Conservation (phyloP, 2,888 invertebrate species). For the Ectropis crepuscularia region DNA sequence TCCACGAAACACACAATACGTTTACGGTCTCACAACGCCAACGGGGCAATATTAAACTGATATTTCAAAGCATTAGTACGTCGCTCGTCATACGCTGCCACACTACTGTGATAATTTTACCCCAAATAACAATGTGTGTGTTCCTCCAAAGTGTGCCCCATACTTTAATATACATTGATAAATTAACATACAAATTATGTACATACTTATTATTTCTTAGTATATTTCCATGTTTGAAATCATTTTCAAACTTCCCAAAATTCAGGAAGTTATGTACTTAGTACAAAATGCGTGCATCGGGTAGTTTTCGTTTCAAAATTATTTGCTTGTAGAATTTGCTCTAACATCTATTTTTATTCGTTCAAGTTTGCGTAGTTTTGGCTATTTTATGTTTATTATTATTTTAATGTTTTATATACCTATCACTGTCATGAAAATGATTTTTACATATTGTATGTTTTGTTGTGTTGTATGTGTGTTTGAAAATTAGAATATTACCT, state of each 20-base stretch:
- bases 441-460: constrained; percentile 38
- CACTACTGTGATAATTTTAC: constrained; percentile 70
- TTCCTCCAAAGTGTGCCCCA: constrained; percentile 53
- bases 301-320: constrained; percentile 37
- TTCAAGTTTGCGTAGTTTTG: constrained; percentile 69
- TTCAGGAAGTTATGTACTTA: constrained; percentile 62
- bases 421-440: constrained; percentile 34
- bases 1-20: not conserved
- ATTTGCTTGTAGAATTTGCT: constrained; percentile 61
- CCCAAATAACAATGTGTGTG: constrained; percentile 67
- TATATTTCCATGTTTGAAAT: constrained; percentile 34
- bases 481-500: constrained; percentile 15
- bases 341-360: constrained; percentile 42
- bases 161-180: constrained; percentile 38
- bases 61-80: constrained; percentile 50
- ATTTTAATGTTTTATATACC: constrained; percentile 18
- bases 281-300: constrained; percentile 36
- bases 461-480: constrained; percentile 47
- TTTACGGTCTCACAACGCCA: not conserved
- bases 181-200: constrained; percentile 42
- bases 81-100: constrained; percentile 83
- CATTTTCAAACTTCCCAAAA: constrained; percentile 61
- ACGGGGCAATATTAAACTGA: not conserved
- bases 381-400: constrained; percentile 76
- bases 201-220: constrained; percentile 33